Evolutionary conservation across 2,113 vertebrate species (phyloP).

Genomic region (Trinectes maculatus): DNA sequence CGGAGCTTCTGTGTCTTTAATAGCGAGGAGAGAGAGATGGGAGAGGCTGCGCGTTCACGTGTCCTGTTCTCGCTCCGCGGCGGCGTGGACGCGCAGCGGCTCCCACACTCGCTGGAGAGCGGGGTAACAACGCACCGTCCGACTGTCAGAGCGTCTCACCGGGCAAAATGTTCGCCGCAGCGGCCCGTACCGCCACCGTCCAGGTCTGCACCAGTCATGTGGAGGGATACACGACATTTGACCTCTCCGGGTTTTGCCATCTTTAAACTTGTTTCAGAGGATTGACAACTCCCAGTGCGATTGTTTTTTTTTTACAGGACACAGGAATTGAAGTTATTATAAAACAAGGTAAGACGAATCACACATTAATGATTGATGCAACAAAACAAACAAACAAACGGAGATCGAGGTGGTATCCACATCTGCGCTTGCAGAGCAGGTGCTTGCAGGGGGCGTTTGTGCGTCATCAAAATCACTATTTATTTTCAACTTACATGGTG

Average conservation of each 20-base stretch:
- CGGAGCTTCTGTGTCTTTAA: conserved; percentile 78
- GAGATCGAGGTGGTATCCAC: background rate
- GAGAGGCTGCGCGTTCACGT: conserved; percentile 84
- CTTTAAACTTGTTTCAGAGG: conserved; percentile 65
- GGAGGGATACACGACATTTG: conserved; percentile 54
- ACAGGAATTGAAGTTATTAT: conserved; percentile 59
- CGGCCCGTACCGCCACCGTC: conserved; percentile 44
- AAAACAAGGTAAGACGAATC: conserved; percentile 75
- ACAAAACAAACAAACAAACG: background rate
- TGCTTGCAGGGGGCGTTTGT: background rate
- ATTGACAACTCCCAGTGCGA: conserved; percentile 44
- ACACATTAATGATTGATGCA: background rate
- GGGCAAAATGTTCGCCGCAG: conserved; percentile 78
- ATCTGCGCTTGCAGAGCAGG: no score
- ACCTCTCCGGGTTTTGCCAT: conserved; percentile 56
- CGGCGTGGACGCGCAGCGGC: conserved; percentile 78
- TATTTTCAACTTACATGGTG: no score
- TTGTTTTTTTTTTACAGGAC: conserved; percentile 33
- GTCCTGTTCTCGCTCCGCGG: conserved; percentile 55
- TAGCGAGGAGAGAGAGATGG: conserved; percentile 75
- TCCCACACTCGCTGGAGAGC: conserved; percentile 54
- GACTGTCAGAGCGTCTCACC: conserved; percentile 66
- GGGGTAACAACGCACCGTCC: conserved; percentile 68
- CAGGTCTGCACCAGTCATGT: conserved; percentile 49
- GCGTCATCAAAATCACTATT: no score